Conservation (phyloP, 2,888 invertebrate genomes). For the Athalia rosae region DNA sequence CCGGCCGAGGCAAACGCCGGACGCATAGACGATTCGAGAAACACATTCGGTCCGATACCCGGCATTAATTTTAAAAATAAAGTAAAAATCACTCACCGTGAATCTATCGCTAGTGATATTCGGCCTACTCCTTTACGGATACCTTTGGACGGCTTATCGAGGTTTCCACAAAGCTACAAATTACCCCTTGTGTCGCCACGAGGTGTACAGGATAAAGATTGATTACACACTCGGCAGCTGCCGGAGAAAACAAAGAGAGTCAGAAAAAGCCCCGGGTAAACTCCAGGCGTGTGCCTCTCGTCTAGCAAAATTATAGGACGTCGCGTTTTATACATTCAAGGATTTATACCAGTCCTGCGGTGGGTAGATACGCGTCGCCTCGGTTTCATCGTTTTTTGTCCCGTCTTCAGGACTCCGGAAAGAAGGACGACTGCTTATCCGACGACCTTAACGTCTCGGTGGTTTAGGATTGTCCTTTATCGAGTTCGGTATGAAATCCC, state of each 20-base stretch:
- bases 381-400: slow-evolving; percentile 1
- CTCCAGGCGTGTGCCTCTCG: neutral
- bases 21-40: neutral
- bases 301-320: neutral
- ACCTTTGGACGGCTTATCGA: neutral
- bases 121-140: too few species aligned
- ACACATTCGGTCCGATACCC: neutral
- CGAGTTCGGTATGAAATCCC: neutral
- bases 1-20: neutral
- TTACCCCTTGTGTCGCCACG: neutral
- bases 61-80: neutral
- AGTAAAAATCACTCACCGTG: neutral
- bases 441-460: too few species aligned
- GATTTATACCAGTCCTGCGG: slow-evolving; percentile 4
- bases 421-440: neutral
- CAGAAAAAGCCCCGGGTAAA: neutral
- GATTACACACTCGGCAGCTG: neutral
- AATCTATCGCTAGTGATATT: too few species aligned
- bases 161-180: neutral
- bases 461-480: neutral
- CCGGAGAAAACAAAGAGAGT: neutral
- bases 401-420: neutral
- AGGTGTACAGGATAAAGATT: slow-evolving; percentile 8
- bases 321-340: neutral
- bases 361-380: neutral